Evolutionary conservation across 1,140 invertebrate genomes (phyloP).

Genomic region (Platorchestia sp.): DNA sequence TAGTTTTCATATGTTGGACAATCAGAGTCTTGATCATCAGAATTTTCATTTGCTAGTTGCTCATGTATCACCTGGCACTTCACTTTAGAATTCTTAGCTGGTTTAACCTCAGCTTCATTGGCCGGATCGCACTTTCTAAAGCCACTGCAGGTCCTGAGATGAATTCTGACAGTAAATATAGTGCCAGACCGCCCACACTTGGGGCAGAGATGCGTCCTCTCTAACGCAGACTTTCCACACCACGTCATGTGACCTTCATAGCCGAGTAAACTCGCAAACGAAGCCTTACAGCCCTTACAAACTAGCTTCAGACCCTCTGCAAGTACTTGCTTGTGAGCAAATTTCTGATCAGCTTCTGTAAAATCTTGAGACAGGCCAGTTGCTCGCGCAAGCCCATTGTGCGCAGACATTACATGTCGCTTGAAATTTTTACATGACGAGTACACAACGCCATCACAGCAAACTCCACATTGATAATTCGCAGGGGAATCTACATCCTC

Average conservation of each 20-base stretch:
- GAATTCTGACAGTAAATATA: neutral
- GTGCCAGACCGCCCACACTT: constrained; percentile 33
- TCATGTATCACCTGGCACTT: neutral
- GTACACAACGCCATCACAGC: neutral
- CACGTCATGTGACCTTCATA: constrained; percentile 19
- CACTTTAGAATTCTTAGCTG: neutral
- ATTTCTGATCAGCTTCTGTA: neutral
- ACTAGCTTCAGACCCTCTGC: constrained; percentile 16
- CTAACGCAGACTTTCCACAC: neutral
- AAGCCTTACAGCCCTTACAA: neutral
- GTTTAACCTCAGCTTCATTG: neutral
- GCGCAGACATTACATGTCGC: neutral
- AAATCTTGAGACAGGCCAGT: constrained; percentile 12
- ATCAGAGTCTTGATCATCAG: neutral
- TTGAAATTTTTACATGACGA: neutral
- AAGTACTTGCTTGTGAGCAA: constrained; percentile 3
- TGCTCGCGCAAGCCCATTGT: neutral
- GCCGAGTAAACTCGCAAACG: neutral
- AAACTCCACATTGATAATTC: neutral
- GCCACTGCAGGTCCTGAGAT: neutral
- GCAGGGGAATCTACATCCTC: neutral
- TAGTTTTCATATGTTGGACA: neutral
- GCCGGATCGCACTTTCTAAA: neutral
- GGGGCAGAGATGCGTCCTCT: neutral
- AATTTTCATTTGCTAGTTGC: neutral